Percentiles rank a stretch among this genome's conserved stretches.
Conservation (phyloP, 2,888 invertebrate genomes). For the Phyllotreta striolata region DNA sequence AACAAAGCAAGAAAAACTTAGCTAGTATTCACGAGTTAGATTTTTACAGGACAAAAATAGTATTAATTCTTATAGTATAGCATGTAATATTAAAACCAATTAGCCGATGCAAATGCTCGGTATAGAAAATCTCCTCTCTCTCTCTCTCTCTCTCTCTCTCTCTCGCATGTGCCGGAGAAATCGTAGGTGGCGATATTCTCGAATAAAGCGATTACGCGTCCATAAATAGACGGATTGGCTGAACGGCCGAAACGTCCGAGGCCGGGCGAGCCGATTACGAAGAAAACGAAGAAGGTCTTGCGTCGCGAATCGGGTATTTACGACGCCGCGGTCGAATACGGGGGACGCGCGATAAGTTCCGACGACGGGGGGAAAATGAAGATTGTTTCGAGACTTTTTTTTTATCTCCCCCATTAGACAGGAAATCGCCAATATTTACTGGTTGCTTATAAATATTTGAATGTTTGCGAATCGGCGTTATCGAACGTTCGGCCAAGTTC, state of each 20-base stretch:
- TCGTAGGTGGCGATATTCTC: constrained; percentile 21
- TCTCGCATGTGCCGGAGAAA: neutral
- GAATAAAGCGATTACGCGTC: constrained; percentile 26
- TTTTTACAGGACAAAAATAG: too few species aligned
- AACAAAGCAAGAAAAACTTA: too few species aligned
- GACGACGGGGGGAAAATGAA: neutral
- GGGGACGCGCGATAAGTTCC: neutral
- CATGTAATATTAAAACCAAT: too few species aligned
- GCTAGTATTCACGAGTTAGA: too few species aligned
- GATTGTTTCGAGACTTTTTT: too few species aligned
- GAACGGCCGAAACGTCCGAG: constrained; percentile 26
- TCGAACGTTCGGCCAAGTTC: constrained; percentile 7
- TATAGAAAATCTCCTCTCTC: too few species aligned
- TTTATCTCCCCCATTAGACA: neutral
- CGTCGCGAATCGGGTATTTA: constrained; percentile 27
- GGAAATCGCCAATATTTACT: constrained; percentile 14
- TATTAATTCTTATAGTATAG: too few species aligned
- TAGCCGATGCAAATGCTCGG: too few species aligned
- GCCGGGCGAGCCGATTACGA: constrained; percentile 22
- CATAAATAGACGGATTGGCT: constrained; percentile 32
- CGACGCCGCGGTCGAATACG: constrained; percentile 5
- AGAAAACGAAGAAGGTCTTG: constrained; percentile 21
- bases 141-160: too few species aligned
- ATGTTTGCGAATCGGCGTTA: constrained; percentile 8
- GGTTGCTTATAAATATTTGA: constrained; percentile 13